Evolutionary conservation across 2,113 vertebrate genomes (phyloP), one percentile per base, ranked within the genome.

Genomic region (Pungitius pungitius): DNA sequence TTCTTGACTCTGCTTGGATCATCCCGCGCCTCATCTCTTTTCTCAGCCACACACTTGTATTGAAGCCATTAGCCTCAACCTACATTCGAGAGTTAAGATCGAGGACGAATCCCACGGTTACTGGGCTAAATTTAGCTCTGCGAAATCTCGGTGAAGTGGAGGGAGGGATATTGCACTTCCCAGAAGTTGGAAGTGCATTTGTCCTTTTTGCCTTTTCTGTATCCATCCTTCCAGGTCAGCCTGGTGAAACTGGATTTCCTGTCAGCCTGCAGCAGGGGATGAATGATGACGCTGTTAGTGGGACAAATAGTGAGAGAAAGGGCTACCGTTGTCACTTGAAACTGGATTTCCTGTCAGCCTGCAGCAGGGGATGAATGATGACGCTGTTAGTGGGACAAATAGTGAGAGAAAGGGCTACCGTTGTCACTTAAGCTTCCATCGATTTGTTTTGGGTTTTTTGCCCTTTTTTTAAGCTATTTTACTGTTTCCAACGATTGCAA

Each of bases 31-130:
- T 72, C 58, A 55, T 78, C 14, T 69, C 68, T 27, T 77, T 65
- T 62, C 77, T 14, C 54, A 63, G 83, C 73, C n/a, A 26, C 68
- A 59, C 18, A 20, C 63, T 71, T 39, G 8, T 61, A 82, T 71
- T 76, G 43, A 78, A 69, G 75, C 63, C 59, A 84, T 85, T 85
- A 81, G 82, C 79, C 76, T 81, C 90, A 89, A 89, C 88, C 90
- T 90, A 91, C 84, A 91, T 93, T 87, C 69, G 87, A 77, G 83
- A 87, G 78, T 91, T 86, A 88, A 84, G 87, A 91, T 91, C 63
- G 81, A 91, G 89, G 87, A 79, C 83, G 55, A 81, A 90, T 91
- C 92, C 88, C 88, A 91, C 80, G 85, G 87, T 89, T 86, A 80
- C 54, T 0, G 35, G 9, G 56, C 86, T 91, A 91, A 87, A 90